Base-by-base conservation (phyloP, 2,113 vertebrate species). In the Rhea americana region DNA sequence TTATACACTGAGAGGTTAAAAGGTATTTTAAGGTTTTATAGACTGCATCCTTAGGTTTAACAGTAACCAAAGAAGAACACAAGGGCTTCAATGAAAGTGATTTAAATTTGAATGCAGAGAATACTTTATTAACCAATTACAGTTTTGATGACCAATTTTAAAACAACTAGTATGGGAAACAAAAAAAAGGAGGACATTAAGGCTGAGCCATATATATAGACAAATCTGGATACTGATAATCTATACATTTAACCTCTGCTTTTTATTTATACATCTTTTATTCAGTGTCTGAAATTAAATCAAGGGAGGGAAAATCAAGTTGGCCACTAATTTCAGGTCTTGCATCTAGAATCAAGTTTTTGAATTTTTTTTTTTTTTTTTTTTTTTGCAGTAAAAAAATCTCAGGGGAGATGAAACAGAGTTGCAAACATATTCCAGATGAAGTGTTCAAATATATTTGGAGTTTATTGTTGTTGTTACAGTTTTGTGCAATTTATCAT, bases 61-160 rank as follows among this genome's bases (percentile, higher is more conserved):
- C 66, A 76, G 93, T 82, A 95, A 56, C 85, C 11, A 59, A 84
- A 96, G 82, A 82, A 76, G 48, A 93, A 86, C 80, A 93, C 86
- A 77, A 90, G n/a, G 73, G 92, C 66, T 95, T 87, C 94, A 93
- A 88, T 85, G 89, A 56, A 74, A 94, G 66, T 87, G 96, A 96
- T 59, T 94, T 93, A 94, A 96, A 97, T 95, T 96, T 96, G 94
- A 97, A 97, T 97, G 98, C 96, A 97, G 97, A 98, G 97, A 98
- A 98, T 98, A 98, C 97, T 99, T 99, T 99, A 98, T 98, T 98
- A 97, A 98, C 98, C 96, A 97, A 97, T 97, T 98, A 98, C 96
- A 98, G 97, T 95, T 97, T 83, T 95, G 97, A 97, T 97, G 96
- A 97, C 96, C 92, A 96, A 97, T 96, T 94, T 94, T 91, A 93